A percentile compares a stretch with the other conserved stretches of the same genome.
These are phyloP conservation scores for Rhodinocichla rosea DNA, from an alignment of 2,113 vertebrate species.

Conservation along the genomic window DNA sequence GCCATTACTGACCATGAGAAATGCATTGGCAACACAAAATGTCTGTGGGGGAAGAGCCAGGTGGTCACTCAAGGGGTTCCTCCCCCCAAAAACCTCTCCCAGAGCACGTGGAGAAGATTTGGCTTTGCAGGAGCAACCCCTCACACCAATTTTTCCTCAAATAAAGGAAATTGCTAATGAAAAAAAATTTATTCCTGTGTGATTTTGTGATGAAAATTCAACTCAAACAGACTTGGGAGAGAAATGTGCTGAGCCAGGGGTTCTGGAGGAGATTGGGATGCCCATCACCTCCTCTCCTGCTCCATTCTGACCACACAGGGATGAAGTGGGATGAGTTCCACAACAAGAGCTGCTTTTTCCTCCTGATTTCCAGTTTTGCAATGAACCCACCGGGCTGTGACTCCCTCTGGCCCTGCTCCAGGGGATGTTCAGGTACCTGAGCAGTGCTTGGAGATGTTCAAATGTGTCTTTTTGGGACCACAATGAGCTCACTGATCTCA, in stretches of 20 bases:
- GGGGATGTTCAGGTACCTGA: neutral
- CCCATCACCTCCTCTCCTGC: neutral
- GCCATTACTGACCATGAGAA: neutral
- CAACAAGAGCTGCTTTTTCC: neutral
- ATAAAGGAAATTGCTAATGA: neutral
- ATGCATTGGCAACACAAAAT: neutral
- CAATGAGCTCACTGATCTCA: neutral
- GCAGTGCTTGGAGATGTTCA: neutral
- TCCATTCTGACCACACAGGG: neutral
- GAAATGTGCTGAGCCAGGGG: no score
- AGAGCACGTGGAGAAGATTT: accelerated
- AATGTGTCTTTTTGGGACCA: neutral
- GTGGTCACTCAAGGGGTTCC: neutral
- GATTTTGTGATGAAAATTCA: neutral
- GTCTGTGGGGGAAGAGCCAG: neutral
- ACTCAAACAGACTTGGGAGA: neutral
- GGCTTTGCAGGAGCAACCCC: neutral
- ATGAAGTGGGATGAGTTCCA: neutral
- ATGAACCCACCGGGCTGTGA: neutral
- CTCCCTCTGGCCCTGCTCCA: neutral
- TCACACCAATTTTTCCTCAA: neutral
- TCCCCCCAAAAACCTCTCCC: neutral
- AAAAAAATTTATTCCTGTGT: neutral
- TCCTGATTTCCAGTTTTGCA: neutral
- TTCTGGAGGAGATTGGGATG: neutral